phyloP scores from a whole-genome alignment of 2,113 vertebrate genomes.

The Euleptes europaea region DNA sequence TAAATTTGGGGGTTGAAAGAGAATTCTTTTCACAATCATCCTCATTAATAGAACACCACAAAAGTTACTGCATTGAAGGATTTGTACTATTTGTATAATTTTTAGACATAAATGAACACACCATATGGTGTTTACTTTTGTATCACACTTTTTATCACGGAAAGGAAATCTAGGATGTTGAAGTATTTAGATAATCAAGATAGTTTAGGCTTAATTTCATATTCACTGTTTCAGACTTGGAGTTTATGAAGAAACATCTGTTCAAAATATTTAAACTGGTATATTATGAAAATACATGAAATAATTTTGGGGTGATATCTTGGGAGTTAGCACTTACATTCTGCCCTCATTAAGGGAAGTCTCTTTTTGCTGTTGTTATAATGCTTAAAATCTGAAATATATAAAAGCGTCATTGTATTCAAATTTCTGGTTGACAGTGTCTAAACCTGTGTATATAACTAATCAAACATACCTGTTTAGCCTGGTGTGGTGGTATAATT shows the following conservation, averaged over 20 bases:
- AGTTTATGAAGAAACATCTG: not conserved
- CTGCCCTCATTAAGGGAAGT: too few species aligned
- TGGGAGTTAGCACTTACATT: too few species aligned
- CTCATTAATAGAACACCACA: slow-evolving; percentile 4
- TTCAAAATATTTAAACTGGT: not conserved
- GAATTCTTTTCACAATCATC: not conserved
- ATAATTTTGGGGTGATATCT: too few species aligned
- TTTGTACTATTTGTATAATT: not conserved
- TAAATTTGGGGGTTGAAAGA: not conserved
- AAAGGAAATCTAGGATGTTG: not conserved
- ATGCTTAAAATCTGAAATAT: too few species aligned
- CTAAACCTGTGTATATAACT: not conserved
- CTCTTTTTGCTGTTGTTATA: too few species aligned
- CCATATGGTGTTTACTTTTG: too few species aligned
- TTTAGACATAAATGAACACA: not conserved
- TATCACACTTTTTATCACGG: not conserved
- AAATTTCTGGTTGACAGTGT: too few species aligned
- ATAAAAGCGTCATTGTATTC: too few species aligned
- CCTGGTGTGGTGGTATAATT: not conserved
- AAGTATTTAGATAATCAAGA: not conserved
- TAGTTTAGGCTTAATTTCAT: not conserved
- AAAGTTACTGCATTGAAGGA: not conserved
- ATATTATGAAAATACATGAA: not conserved
- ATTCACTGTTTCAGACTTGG: not conserved
- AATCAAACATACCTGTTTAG: not conserved